Base-by-base conservation (phyloP, 1,140 invertebrate species). In the Camponotus pennsylvanicus region DNA sequence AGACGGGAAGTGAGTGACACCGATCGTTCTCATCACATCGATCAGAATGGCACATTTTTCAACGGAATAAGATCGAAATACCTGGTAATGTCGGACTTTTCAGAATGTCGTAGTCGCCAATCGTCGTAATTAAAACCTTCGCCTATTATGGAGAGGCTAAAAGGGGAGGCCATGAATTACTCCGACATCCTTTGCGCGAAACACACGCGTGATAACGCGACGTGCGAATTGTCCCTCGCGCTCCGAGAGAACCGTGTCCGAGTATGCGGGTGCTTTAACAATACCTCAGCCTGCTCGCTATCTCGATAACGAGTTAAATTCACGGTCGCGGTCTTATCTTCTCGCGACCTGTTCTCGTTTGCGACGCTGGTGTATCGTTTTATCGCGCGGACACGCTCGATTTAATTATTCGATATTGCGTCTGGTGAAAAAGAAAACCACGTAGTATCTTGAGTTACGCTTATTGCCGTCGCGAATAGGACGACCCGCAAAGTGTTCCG, bases 361-460 rank as follows among this genome's bases (percentile, higher is more conserved):
- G 32, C 67, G 18, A 45, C 57, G 40, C 11, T 32, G 27, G 55
- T 75, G 55, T 75, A 75, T 75, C 79, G 79, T 49, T 83, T 83
- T 83, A 83, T 83, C 79, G 40, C 69, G 42, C 79, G 55, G 55
- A 73, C 69, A 83, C 13, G 49, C 79, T 83, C 79, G 79, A 83
- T 83, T 83, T 83, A 83, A 83, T 83, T 83, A 83, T 83, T 73
- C 79, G 79, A 83, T 83, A 83, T 83, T 83, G 79, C 21, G 40
- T 40, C 55, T 40, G 37, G 40, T 37, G 79, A 52, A 73, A 83
- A 83, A 82, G 73, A 27, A 27, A 27, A 27, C 27, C 55, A 71
- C 79, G 40, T 42, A 57, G 55, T 83, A 83, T 83, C 79, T 83
- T 83, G 79, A 83, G 55, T 83, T 83, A 83, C 55, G 57, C 79